Base-by-base conservation (phyloP, 2,797 vertebrate species). In the Alcedo quadribrachys region DNA sequence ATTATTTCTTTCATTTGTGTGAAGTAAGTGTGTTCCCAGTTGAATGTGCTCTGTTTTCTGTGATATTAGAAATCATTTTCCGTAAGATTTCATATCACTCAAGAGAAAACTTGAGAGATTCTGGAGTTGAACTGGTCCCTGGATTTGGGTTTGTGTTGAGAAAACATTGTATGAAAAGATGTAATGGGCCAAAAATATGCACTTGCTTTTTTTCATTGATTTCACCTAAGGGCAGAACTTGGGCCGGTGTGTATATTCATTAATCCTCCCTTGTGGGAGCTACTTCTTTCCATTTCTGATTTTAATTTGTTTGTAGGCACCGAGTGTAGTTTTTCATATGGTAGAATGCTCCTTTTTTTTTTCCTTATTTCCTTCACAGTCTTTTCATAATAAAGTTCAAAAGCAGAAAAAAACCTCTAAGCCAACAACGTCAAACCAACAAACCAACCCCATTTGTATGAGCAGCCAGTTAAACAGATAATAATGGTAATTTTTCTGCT, bases 1-100 rank as follows among this genome's bases (percentile, higher is more conserved):
- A 96, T 96, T 96, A 93, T 96, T 95, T 92, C 95, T 94, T 96
- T 96, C 90, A 76, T 95, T 94, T 95, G 95, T 91, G 95, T 81
- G 92, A 93, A 96, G 53, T 93, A 91, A 95, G 90, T 57, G 82
- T 63, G 90, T n/a, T 94, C 96, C 96, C 95, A 84, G 69, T 95
- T 57, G 84, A 81, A 83, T 24, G 28, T 60, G 84, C 50, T 95
- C 91, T 91, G 45, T 92, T 96, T 95, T 94, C 60, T 90, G 62
- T 57, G 89, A 79, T 96, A 95, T 84, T 96, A 84, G 94, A 91
- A 96, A 94, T 95, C 81, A 93, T 93, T 96, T 96, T 93, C 94
- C 53, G 12, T 95, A 87, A 85, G 89, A 93, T 87, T 96, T 96
- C 93, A 96, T 94, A 76, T 93, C 95, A 87, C 94, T 92, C 94